These are phyloP conservation scores for Andrena marginata DNA, from an alignment of 2,888 invertebrate species.

Conservation along the genomic window DNA sequence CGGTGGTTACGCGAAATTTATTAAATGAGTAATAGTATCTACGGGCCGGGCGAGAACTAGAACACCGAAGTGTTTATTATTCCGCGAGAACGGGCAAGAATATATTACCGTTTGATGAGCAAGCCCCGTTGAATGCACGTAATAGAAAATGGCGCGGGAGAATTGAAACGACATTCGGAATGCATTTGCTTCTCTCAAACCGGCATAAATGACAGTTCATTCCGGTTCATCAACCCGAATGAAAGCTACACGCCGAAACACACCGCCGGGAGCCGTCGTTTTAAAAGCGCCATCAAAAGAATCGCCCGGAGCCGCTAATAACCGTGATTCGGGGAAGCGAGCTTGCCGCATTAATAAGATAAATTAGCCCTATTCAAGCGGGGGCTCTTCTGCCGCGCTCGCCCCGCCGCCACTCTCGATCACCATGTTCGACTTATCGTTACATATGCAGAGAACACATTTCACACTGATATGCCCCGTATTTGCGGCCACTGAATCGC, in stretches of 20 bases:
- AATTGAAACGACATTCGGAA: not conserved
- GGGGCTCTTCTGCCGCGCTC: slow-evolving; percentile 55
- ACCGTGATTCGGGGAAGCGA: slow-evolving; percentile 57
- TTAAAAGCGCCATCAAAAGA: not conserved
- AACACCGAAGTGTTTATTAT: not conserved
- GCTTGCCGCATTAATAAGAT: slow-evolving; percentile 49
- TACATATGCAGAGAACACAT: slow-evolving; percentile 67
- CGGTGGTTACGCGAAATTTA: too few relatives aligned
- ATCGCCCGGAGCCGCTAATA: slow-evolving; percentile 45
- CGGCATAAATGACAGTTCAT: slow-evolving; percentile 26
- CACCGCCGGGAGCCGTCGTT: slow-evolving; percentile 9
- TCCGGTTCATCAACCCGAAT: slow-evolving; percentile 30
- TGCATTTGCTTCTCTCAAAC: not conserved
- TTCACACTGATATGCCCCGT: slow-evolving; percentile 72
- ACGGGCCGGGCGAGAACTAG: not conserved
- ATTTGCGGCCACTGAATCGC: slow-evolving; percentile 77
- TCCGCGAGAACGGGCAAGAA: not conserved
- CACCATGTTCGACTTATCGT: slow-evolving; percentile 72
- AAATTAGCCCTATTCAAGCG: slow-evolving; percentile 73
- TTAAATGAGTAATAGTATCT: not conserved
- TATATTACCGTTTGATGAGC: too few relatives aligned
- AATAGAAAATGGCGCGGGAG: not conserved
- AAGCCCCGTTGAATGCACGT: not conserved
- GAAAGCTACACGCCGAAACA: slow-evolving; percentile 1
- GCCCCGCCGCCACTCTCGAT: slow-evolving; percentile 67